These are phyloP conservation scores for Poecilia latipinna DNA, from an alignment of 2,113 vertebrate genomes.

Conservation along the genomic window DNA sequence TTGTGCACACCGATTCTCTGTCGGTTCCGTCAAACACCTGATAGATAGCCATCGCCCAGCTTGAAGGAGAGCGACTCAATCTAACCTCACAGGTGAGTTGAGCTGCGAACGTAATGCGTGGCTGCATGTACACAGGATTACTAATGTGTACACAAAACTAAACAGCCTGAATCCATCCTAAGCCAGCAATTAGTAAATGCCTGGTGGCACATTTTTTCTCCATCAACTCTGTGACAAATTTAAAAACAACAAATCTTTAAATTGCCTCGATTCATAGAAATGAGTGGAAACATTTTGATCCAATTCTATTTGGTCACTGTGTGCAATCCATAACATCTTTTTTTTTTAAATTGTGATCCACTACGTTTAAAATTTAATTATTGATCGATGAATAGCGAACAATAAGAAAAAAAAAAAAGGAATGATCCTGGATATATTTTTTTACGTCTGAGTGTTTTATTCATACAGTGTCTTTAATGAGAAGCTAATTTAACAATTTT, in stretches of 20 bases:
- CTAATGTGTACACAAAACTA: slow-evolving; percentile 10
- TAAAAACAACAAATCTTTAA: background rate
- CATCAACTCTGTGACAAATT: background rate
- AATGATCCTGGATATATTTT: background rate
- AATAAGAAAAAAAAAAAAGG: background rate
- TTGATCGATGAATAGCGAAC: too few relatives aligned
- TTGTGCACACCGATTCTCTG: slow-evolving; percentile 69
- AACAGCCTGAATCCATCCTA: background rate
- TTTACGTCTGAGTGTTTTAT: background rate
- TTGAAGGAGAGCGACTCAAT: slow-evolving; percentile 60
- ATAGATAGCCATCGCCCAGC: slow-evolving; percentile 62
- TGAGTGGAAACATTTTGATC: background rate
- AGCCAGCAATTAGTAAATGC: background rate
- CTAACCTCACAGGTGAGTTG: slow-evolving; percentile 47
- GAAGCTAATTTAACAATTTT: background rate
- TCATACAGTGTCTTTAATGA: background rate
- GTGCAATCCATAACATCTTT: background rate
- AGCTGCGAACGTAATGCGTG: slow-evolving; percentile 18
- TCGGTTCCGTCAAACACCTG: slow-evolving; percentile 68
- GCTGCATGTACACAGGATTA: slow-evolving; percentile 6
- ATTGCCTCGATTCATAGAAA: background rate
- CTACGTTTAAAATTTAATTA: background rate
- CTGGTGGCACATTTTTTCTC: background rate
- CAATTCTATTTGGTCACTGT: background rate
- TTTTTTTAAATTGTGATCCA: background rate